Conservation (phyloP, 2,888 invertebrate genomes). For the Athalia circularis region DNA sequence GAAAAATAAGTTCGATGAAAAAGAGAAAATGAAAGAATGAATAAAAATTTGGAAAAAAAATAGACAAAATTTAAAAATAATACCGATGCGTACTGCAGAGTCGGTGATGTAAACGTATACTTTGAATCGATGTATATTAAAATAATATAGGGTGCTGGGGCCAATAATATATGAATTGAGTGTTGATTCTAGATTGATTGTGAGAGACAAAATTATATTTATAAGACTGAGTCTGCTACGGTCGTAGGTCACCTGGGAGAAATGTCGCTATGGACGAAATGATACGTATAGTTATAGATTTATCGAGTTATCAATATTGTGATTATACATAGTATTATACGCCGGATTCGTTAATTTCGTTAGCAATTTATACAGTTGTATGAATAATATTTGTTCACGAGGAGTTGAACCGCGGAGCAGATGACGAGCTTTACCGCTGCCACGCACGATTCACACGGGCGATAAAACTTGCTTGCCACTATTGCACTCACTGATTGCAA, state of each 20-base stretch:
- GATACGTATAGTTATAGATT: conserved; percentile 28
- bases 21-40: neutral
- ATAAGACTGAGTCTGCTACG: conserved; percentile 55
- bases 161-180: conserved; percentile 65
- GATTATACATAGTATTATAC: conserved; percentile 27
- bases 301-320: conserved; percentile 39
- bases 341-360: conserved; percentile 18
- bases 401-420: neutral
- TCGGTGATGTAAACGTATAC: conserved; percentile 43
- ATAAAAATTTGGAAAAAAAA: conserved; percentile 7
- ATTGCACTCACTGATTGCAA: no score
- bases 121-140: conserved; percentile 56
- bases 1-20: neutral
- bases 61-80: neutral
- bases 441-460: neutral
- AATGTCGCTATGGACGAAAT: conserved; percentile 36
- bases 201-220: conserved; percentile 53
- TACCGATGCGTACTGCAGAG: neutral
- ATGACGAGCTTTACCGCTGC: no score
- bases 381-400: neutral
- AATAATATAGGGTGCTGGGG: conserved; percentile 65
- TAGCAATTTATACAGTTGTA: neutral
- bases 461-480: neutral
- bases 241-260: conserved; percentile 48
- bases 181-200: conserved; percentile 56